A percentile compares a stretch with the other conserved stretches of the same genome.
phyloP scores from a whole-genome alignment of 2,888 invertebrate species.

The Pyrgus malvae region DNA sequence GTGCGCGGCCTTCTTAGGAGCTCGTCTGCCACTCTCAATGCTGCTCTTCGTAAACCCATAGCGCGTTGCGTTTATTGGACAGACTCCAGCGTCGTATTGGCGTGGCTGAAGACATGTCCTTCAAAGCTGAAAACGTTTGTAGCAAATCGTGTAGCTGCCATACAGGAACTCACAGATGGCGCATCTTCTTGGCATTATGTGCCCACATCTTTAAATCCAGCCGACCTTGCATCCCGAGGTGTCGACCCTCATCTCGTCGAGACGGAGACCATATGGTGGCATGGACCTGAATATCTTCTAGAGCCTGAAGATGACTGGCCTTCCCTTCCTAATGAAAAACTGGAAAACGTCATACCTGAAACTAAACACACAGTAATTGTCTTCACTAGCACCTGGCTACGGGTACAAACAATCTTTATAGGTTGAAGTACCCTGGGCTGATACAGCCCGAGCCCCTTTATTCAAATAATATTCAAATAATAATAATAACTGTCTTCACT shows the following conservation, averaged over 20 bases:
- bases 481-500: too few relatives aligned
- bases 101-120: background rate
- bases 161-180: background rate
- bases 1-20: background rate
- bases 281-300: background rate
- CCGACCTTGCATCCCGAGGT: background rate
- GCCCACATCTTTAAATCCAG: background rate
- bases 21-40: background rate
- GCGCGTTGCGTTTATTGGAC: background rate
- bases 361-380: too few relatives aligned
- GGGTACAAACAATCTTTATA: too few relatives aligned
- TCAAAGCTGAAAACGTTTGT: background rate
- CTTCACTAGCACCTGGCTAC: too few relatives aligned
- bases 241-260: background rate
- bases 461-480: too few relatives aligned
- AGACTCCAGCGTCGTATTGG: background rate
- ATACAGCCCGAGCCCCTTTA: too few relatives aligned
- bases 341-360: background rate
- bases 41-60: background rate
- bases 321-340: background rate
- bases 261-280: background rate
- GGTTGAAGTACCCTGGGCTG: too few relatives aligned
- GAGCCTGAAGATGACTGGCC: background rate
- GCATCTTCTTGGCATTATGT: background rate
- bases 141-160: background rate